phyloP scores from a whole-genome alignment of 2,888 invertebrate genomes.

The Incurvaria masculella region DNA sequence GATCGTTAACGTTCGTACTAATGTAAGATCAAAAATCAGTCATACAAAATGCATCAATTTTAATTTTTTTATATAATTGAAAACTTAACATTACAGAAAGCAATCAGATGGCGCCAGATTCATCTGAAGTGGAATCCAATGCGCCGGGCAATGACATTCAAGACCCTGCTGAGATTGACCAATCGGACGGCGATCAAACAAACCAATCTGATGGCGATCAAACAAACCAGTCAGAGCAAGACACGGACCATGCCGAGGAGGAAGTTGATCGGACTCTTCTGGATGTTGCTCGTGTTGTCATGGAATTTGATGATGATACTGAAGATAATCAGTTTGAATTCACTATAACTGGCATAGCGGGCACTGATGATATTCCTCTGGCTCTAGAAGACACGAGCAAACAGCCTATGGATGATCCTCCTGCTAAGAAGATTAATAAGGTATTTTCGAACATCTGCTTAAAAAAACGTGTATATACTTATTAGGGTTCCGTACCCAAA shows the following conservation, averaged over 20 bases:
- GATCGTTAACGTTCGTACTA: background rate
- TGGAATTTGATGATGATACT: conserved; percentile 11
- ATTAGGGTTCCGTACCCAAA: no score
- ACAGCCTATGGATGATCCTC: no score
- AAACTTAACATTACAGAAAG: no score
- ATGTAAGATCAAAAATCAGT: no score
- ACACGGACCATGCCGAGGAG: conserved; percentile 24
- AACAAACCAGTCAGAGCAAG: conserved; percentile 24
- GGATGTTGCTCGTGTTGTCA: background rate
- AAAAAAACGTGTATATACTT: no score
- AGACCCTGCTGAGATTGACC: conserved; percentile 4
- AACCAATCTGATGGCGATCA: conserved; percentile 24
- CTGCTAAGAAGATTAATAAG: no score
- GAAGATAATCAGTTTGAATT: conserved; percentile 7
- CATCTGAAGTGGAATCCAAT: conserved; percentile 37
- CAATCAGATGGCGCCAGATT: conserved; percentile 32
- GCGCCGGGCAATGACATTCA: conserved; percentile 25
- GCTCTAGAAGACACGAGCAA: no score
- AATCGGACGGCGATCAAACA: background rate
- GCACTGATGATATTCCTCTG: conserved; percentile 6
- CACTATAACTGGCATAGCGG: conserved; percentile 4
- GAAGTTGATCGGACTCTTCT: conserved; percentile 7
- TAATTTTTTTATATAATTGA: no score
- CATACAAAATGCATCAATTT: no score
- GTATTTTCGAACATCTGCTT: no score